phyloP scores from a whole-genome alignment of 1,140 invertebrate genomes.

The Sycophila sp. region DNA sequence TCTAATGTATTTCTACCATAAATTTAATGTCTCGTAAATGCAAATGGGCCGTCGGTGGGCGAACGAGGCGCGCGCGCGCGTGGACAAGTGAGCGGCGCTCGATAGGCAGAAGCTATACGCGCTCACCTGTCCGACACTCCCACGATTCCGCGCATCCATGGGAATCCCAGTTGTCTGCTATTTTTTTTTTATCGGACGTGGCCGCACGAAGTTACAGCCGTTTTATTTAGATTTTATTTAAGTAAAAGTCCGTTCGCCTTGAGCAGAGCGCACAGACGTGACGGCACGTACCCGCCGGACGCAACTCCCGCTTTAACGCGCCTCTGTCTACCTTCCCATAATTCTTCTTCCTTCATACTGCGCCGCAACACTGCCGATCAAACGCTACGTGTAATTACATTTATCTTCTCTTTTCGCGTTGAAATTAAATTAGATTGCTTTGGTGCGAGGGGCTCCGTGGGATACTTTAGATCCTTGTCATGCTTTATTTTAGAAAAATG shows the following conservation, averaged over 20 bases:
- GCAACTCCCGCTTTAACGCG: constrained; percentile 2
- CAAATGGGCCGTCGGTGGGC: no score
- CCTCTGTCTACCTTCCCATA: constrained; percentile 13
- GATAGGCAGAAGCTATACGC: constrained; percentile 25
- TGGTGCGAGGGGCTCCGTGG: no score
- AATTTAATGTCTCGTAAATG: constrained; percentile 24
- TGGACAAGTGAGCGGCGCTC: no score
- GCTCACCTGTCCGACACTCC: constrained; percentile 41
- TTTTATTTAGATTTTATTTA: constrained; percentile 59
- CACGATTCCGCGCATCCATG: constrained; percentile 39
- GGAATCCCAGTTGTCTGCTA: constrained; percentile 32
- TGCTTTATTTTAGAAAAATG: no score
- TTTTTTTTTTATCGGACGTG: constrained; percentile 35
- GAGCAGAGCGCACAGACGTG: constrained; percentile 48
- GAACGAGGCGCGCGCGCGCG: not conserved
- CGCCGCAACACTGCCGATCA: not conserved
- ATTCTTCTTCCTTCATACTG: constrained; percentile 19
- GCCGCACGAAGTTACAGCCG: constrained; percentile 27
- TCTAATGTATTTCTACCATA: constrained; percentile 11
- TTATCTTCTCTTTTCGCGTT: no score
- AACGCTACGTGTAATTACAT: not conserved
- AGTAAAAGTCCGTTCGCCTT: constrained; percentile 47
- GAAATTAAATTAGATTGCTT: no score
- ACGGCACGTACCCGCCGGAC: constrained; percentile 50
- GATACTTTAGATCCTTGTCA: no score